A percentile compares a stretch with the other conserved stretches of the same genome.
Evolutionary conservation across 2,797 vertebrate species (phyloP).

Genomic region (Rachycentron canadum): DNA sequence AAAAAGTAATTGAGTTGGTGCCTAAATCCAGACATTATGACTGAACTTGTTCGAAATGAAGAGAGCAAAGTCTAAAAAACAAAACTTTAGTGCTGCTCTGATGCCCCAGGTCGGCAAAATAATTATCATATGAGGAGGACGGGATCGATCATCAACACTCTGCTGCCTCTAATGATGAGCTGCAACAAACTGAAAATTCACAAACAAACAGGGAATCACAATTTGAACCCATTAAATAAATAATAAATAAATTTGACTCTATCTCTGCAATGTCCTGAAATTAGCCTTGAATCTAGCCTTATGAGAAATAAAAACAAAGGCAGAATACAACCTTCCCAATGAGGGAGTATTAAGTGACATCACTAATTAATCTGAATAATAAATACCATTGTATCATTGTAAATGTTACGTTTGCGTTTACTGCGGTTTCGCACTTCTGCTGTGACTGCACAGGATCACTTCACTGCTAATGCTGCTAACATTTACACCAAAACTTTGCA

Average conservation of each 20-base stretch:
- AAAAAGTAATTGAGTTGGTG: no score
- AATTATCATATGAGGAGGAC: background rate
- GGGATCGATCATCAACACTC: background rate
- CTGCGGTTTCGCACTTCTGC: no score
- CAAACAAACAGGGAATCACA: background rate
- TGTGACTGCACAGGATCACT: background rate
- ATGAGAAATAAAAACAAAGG: background rate
- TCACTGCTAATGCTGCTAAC: background rate
- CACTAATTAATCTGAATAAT: background rate
- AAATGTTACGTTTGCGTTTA: no score
- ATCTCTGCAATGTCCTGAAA: background rate
- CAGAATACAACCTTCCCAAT: background rate
- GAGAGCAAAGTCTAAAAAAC: background rate
- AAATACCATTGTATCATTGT: background rate
- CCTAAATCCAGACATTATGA: no score
- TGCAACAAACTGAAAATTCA: background rate
- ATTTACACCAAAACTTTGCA: background rate
- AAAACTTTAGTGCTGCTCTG: no score
- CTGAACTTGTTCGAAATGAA: background rate
- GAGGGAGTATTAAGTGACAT: background rate
- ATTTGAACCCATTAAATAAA: background rate
- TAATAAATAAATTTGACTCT: no score
- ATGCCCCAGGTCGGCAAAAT: background rate
- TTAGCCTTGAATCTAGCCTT: background rate
- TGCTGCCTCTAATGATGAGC: background rate